Evolutionary conservation across 2,888 invertebrate species (phyloP).

Genomic region (Melipona bicolor): DNA sequence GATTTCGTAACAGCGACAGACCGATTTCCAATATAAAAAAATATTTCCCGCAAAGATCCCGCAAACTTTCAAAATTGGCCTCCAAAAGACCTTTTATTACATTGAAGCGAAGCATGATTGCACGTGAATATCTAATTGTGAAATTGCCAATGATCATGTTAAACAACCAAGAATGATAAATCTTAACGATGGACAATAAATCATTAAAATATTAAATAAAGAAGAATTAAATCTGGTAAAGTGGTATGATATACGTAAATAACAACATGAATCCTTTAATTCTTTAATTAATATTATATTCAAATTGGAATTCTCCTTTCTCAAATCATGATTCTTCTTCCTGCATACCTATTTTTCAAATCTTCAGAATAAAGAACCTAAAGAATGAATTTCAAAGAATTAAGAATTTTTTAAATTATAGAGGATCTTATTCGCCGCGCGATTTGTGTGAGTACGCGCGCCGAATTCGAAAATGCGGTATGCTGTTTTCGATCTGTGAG

Average conservation of each 20-base stretch:
- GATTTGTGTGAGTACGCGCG: neutral
- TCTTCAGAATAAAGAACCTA: too few relatives aligned
- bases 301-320: neutral
- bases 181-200: constrained; percentile 27
- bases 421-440: neutral
- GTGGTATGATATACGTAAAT: neutral
- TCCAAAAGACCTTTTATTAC: constrained; percentile 36
- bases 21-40: constrained; percentile 73
- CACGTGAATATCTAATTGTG: constrained; percentile 37
- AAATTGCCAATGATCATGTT: constrained; percentile 36
- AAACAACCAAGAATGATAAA: constrained; percentile 32
- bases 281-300: neutral
- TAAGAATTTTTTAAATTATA: neutral
- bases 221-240: neutral
- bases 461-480: constrained; percentile 31
- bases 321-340: neutral
- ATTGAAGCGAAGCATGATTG: constrained; percentile 19
- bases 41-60: constrained; percentile 62
- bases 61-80: constrained; percentile 53
- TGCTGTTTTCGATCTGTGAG: neutral
- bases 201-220: neutral
- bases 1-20: constrained; percentile 75
- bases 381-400: neutral
- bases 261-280: neutral
- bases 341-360: neutral